A percentile compares a stretch with the other conserved stretches of the same genome.
Conservation (phyloP, 2,113 vertebrate genomes). For the Cricetomys ansorgei region DNA sequence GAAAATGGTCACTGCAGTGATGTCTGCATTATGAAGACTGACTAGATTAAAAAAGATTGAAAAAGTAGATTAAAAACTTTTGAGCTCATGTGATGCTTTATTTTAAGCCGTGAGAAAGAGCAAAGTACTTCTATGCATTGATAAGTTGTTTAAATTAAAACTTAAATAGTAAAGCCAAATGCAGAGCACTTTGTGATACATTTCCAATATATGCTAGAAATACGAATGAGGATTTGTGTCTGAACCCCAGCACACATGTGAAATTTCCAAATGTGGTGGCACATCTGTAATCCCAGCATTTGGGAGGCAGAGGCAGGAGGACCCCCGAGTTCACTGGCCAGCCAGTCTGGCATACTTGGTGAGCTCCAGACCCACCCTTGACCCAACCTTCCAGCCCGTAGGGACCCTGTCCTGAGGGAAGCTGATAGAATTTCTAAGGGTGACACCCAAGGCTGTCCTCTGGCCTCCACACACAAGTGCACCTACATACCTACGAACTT, state of each 20-base stretch:
- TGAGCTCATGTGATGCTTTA: neutral
- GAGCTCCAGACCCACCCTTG: neutral
- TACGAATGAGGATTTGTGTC: neutral
- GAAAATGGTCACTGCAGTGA: neutral
- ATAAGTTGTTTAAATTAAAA: neutral
- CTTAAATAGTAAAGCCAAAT: neutral
- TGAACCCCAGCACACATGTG: neutral
- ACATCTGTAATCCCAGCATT: neutral
- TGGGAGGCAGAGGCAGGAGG: neutral
- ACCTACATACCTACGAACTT: too few species aligned
- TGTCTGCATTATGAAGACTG: conserved; percentile 2
- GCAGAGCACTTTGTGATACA: neutral
- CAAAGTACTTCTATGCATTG: neutral
- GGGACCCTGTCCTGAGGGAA: neutral
- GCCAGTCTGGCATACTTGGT: neutral
- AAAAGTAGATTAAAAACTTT: too few species aligned
- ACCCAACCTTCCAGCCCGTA: neutral
- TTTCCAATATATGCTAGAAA: neutral
- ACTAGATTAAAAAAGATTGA: neutral
- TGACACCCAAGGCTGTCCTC: neutral
- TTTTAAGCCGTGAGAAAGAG: neutral
- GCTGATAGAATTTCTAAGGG: neutral
- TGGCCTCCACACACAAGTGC: too few species aligned
- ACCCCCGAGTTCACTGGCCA: neutral
- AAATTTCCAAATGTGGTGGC: neutral